phyloP scores from a whole-genome alignment of 1,140 invertebrate genomes.

The Neocloeon triangulifer region DNA sequence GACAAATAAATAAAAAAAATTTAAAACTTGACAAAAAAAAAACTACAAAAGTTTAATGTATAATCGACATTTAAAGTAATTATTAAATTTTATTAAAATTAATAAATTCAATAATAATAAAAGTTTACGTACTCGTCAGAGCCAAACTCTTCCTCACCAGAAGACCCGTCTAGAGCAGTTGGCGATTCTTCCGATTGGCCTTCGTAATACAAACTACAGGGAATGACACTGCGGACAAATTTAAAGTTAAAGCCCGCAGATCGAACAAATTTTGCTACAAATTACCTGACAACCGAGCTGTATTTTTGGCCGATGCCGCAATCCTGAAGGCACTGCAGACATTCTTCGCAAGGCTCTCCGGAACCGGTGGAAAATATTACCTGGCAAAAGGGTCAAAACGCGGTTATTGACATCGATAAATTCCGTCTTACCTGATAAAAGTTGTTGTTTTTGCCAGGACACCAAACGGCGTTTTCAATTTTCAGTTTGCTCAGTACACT shows the following conservation, averaged over 20 bases:
- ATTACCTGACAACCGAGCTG: constrained; percentile 15
- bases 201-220: constrained; percentile 13
- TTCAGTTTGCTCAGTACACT: constrained; percentile 8
- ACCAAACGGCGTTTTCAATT: constrained; percentile 10
- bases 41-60: too few relatives aligned
- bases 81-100: too few relatives aligned
- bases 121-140: constrained; percentile 2
- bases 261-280: constrained; percentile 2
- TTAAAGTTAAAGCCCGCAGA: constrained; percentile 1
- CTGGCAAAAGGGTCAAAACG: constrained; percentile 6
- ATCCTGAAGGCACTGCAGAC: constrained; percentile 13
- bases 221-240: constrained; percentile 12
- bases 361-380: constrained; percentile 11
- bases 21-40: too few relatives aligned
- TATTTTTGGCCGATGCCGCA: constrained; percentile 13
- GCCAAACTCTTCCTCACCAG: constrained; percentile 2
- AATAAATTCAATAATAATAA: too few relatives aligned
- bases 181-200: too few relatives aligned
- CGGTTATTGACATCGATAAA: too few relatives aligned
- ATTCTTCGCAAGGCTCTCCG: constrained; percentile 12
- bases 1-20: too few relatives aligned
- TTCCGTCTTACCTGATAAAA: constrained; percentile 9
- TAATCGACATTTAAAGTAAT: too few relatives aligned
- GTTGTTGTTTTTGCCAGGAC: constrained; percentile 7
- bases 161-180: too few relatives aligned